Evolutionary conservation across 2,888 invertebrate genomes (phyloP).

Genomic region (Eremobia ochroleuca): DNA sequence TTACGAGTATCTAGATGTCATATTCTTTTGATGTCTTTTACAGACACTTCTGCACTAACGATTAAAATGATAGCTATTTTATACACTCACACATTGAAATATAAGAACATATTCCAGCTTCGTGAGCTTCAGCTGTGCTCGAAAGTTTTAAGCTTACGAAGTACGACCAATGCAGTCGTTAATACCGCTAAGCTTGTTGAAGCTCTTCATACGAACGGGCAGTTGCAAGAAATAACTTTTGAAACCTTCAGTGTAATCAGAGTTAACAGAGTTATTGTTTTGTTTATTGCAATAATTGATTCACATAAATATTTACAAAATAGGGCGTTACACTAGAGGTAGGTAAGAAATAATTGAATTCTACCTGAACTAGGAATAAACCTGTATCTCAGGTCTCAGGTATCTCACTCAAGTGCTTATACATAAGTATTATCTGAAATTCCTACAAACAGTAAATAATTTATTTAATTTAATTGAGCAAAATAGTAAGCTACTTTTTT

Average conservation of each 20-base stretch:
- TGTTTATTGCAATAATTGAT: too few relatives aligned
- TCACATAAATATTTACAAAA: too few relatives aligned
- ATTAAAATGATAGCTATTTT: conserved; percentile 50
- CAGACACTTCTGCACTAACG: conserved; percentile 65
- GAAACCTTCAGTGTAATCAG: background rate
- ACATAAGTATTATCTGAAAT: too few relatives aligned
- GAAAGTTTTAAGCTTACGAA: conserved; percentile 39
- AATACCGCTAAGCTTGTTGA: conserved; percentile 16
- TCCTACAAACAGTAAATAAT: too few relatives aligned
- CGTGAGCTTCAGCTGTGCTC: background rate
- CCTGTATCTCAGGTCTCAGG: too few relatives aligned
- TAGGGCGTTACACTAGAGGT: too few relatives aligned
- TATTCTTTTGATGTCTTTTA: conserved; percentile 60
- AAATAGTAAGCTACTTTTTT: too few relatives aligned
- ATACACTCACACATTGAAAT: conserved; percentile 25
- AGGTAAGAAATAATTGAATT: too few relatives aligned
- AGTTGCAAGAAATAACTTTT: background rate
- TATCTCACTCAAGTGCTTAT: too few relatives aligned
- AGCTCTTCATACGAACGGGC: background rate
- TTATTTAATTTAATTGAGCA: too few relatives aligned
- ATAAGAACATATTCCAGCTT: background rate
- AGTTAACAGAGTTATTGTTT: too few relatives aligned
- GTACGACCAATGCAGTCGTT: conserved; percentile 15
- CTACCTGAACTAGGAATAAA: too few relatives aligned
- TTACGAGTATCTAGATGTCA: background rate